These are phyloP conservation scores for Scelioninae gen. 2 DNA, from an alignment of 2,888 invertebrate genomes.

Conservation along the genomic window DNA sequence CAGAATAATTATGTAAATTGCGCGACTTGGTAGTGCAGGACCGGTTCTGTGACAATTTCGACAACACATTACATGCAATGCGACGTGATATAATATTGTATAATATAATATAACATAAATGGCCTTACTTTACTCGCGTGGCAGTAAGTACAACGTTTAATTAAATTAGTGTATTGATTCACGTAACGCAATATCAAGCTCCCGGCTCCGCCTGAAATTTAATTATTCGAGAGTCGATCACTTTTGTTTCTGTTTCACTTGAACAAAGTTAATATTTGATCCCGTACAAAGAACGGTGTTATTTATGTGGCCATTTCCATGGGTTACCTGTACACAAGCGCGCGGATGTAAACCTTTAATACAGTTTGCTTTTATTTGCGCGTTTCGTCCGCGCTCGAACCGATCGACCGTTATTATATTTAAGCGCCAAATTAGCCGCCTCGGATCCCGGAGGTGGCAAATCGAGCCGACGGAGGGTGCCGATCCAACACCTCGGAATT, in stretches of 20 bases:
- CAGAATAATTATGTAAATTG: too few relatives aligned
- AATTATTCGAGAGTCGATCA: conserved; percentile 52
- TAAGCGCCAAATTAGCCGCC: too few relatives aligned
- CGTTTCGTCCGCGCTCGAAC: too few relatives aligned
- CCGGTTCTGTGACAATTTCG: too few relatives aligned
- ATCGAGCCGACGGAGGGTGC: too few relatives aligned
- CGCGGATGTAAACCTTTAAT: conserved; percentile 2
- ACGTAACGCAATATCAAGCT: conserved; percentile 39
- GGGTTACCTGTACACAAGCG: conserved; percentile 23
- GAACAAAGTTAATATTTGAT: conserved; percentile 53
- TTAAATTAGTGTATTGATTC: conserved; percentile 54
- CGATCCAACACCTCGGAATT: too few relatives aligned
- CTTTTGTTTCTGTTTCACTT: conserved; percentile 55
- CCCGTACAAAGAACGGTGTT: conserved; percentile 31
- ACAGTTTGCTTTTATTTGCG: not conserved
- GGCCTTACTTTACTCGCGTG: conserved; percentile 21
- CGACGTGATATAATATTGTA: too few relatives aligned
- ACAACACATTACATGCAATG: too few relatives aligned
- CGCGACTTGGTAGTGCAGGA: too few relatives aligned
- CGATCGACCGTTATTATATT: too few relatives aligned
- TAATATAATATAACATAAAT: conserved; percentile 12
- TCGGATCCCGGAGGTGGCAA: too few relatives aligned
- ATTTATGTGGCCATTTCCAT: conserved; percentile 38
- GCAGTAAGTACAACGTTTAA: conserved; percentile 40
- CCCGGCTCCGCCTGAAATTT: conserved; percentile 38